Evolutionary conservation across 2,113 vertebrate genomes (phyloP).

Genomic region (Hemichromis elongatus): DNA sequence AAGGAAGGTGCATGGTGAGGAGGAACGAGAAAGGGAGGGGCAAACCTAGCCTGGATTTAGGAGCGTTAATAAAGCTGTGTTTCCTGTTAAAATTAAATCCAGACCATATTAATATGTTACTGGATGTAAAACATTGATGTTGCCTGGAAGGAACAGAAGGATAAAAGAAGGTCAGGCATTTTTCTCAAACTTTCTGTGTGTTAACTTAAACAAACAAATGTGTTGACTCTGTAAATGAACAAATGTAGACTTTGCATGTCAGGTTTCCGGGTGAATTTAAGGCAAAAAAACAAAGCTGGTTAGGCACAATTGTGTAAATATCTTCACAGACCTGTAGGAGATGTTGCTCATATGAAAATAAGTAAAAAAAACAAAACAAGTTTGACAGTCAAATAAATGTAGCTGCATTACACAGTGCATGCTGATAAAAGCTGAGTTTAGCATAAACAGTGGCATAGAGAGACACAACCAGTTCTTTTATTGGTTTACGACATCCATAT

Average conservation of each 20-base stretch:
- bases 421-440: not conserved
- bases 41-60: not conserved
- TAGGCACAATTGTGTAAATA: not conserved
- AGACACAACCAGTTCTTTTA: not conserved
- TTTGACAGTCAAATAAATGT: not conserved
- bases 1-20: not conserved
- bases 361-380: no score
- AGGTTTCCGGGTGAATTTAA: not conserved
- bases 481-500: not conserved
- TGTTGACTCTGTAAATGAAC: not conserved
- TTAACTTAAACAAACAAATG: not conserved
- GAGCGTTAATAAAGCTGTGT: not conserved
- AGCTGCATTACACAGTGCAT: not conserved
- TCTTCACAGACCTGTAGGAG: not conserved
- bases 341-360: no score
- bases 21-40: not conserved
- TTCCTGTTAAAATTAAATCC: not conserved
- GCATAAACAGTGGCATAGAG: not conserved
- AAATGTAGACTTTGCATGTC: rapidly evolving
- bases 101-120: not conserved
- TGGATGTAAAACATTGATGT: not conserved
- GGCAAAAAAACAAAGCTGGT: not conserved
- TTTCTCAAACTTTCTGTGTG: not conserved
- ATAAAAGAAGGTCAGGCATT: rapidly evolving
- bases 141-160: not conserved